Conservation (phyloP, 2,797 vertebrate species). For the Danio jaintianensis region DNA sequence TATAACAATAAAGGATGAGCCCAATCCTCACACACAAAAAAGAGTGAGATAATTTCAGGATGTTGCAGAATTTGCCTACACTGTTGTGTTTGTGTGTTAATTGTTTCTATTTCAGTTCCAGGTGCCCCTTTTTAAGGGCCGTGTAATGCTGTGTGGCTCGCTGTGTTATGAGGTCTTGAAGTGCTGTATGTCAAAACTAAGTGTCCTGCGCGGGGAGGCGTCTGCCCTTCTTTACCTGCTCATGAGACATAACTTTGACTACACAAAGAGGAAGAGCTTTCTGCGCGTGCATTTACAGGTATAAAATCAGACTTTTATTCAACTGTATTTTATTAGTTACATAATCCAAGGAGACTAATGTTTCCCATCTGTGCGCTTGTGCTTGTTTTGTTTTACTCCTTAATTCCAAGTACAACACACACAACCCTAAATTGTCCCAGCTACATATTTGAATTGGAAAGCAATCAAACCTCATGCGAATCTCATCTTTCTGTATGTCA, state of each 20-base stretch:
- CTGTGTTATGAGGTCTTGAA: conserved; percentile 96
- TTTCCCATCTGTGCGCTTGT: neutral
- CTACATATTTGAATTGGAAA: neutral
- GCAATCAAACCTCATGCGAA: neutral
- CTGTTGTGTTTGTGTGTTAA: neutral
- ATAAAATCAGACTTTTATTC: conserved; percentile 49
- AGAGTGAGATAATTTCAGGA: neutral
- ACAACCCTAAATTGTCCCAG: too few species aligned
- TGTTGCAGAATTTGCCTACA: neutral
- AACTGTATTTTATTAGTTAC: neutral
- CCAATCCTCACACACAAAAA: neutral
- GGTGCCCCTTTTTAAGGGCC: conserved; percentile 92
- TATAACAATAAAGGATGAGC: neutral
- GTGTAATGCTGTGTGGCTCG: conserved; percentile 91
- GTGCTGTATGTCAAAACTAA: conserved; percentile 94
- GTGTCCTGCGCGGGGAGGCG: conserved; percentile 87
- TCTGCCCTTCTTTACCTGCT: conserved; percentile 94
- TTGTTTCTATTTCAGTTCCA: conserved; percentile 85
- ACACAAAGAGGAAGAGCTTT: conserved; percentile 94
- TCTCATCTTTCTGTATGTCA: neutral
- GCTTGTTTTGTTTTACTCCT: neutral
- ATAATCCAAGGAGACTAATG: neutral
- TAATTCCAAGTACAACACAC: too few species aligned
- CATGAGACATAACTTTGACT: conserved; percentile 97
- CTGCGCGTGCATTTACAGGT: conserved; percentile 96